A percentile compares a stretch with the other conserved stretches of the same genome.
Evolutionary conservation across 2,113 vertebrate species (phyloP).

Genomic region (Octodon degus): DNA sequence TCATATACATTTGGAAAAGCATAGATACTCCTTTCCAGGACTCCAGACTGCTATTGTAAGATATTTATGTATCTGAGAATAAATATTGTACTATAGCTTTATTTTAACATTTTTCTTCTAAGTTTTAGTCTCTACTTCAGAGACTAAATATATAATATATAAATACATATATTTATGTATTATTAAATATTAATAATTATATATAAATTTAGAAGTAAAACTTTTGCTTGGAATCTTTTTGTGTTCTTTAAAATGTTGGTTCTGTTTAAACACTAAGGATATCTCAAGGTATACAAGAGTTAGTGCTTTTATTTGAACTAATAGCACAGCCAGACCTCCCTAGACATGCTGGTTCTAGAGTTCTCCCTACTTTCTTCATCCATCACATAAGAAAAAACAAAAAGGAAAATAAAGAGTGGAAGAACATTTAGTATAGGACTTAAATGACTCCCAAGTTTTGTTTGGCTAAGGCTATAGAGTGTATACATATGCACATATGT

Average conservation of each 20-base stretch:
- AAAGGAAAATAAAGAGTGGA: slow-evolving; percentile 1
- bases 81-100: slow-evolving; percentile 5
- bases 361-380: background rate
- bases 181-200: no score
- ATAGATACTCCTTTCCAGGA: background rate
- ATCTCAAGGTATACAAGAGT: background rate
- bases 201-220: background rate
- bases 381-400: background rate
- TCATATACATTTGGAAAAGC: background rate
- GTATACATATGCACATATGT: background rate
- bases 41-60: background rate
- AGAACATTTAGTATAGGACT: background rate
- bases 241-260: background rate
- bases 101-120: background rate
- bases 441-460: background rate
- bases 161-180: no score
- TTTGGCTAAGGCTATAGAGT: background rate
- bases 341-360: background rate
- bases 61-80: background rate
- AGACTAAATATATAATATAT: no score
- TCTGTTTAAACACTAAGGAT: background rate
- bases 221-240: background rate
- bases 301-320: slow-evolving; percentile 43
- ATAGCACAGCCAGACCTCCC: background rate
- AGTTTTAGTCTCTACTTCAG: slow-evolving; percentile 3